phyloP scores from a whole-genome alignment of 2,888 invertebrate species.

The Leptinotarsa rubiginosa region DNA sequence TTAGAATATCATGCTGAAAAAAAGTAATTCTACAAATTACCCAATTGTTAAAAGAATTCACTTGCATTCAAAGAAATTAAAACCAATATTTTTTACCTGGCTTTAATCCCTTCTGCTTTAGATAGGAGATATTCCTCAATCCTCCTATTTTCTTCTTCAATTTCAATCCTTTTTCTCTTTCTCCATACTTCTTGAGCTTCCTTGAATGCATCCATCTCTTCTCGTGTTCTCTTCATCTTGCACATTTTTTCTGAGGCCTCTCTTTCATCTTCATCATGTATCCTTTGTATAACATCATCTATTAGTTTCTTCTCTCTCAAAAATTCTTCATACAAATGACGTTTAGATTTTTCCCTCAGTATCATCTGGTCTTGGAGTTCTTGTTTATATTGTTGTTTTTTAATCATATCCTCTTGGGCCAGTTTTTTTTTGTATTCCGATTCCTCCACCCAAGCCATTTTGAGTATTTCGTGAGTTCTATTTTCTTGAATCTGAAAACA shows the following conservation, averaged over 20 bases:
- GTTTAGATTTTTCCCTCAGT: slow-evolving; percentile 67
- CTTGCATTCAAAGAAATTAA: neutral
- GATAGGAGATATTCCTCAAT: slow-evolving; percentile 62
- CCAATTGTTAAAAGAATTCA: neutral
- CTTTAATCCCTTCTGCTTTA: slow-evolving; percentile 62
- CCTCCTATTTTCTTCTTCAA: slow-evolving; percentile 66
- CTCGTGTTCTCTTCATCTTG: slow-evolving; percentile 66
- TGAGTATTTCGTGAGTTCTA: slow-evolving; percentile 62
- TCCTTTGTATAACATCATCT: slow-evolving; percentile 72
- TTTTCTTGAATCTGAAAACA: slow-evolving; percentile 59
- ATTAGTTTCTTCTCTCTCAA: slow-evolving; percentile 74
- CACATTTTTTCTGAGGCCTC: slow-evolving; percentile 68
- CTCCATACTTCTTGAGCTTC: slow-evolving; percentile 69
- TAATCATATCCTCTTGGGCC: slow-evolving; percentile 60
- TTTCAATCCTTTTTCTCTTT: slow-evolving; percentile 64
- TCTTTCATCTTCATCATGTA: slow-evolving; percentile 73
- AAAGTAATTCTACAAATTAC: too few relatives aligned
- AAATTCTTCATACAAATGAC: slow-evolving; percentile 71
- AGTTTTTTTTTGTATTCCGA: slow-evolving; percentile 63
- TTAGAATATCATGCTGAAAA: too few relatives aligned
- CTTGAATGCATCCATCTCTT: slow-evolving; percentile 70
- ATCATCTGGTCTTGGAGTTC: slow-evolving; percentile 73
- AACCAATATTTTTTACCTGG: slow-evolving; percentile 33
- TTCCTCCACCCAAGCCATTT: slow-evolving; percentile 64
- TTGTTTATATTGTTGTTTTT: slow-evolving; percentile 66